Percentiles rank a stretch among this genome's conserved stretches.
phyloP scores from a whole-genome alignment of 2,888 invertebrate genomes.

The Melinopterus prodromus region DNA sequence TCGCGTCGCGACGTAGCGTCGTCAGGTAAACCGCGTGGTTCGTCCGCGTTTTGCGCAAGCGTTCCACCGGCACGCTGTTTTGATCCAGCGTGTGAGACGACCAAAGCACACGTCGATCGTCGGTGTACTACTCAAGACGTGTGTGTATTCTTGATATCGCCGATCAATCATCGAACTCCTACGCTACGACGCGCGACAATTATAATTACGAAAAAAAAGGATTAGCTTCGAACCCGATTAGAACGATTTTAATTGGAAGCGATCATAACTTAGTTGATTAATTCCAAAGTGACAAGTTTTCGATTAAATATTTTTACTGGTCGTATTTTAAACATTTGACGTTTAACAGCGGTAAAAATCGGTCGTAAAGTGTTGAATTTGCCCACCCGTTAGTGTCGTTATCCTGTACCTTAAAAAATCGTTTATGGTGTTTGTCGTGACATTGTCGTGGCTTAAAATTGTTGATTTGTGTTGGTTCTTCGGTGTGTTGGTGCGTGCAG shows the following conservation, averaged over 20 bases:
- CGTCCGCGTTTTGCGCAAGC: constrained; percentile 49
- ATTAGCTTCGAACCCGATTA: background rate
- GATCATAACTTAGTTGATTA: background rate
- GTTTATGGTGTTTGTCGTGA: background rate
- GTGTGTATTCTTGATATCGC: constrained; percentile 44
- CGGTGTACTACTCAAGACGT: constrained; percentile 50
- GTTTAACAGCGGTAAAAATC: background rate
- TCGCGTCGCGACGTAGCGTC: background rate
- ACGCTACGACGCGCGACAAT: background rate
- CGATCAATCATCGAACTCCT: constrained; percentile 42
- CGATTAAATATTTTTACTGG: background rate
- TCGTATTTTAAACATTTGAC: background rate
- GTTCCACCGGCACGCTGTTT: constrained; percentile 52
- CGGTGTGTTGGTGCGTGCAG: constrained; percentile 4
- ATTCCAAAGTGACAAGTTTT: background rate
- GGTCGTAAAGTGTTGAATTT: background rate
- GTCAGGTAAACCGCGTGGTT: constrained; percentile 42
- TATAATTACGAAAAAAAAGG: background rate
- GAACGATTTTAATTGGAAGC: background rate
- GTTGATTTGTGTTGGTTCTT: background rate
- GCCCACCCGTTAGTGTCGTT: background rate
- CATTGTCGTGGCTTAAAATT: background rate
- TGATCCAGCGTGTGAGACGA: constrained; percentile 50
- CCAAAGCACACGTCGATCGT: constrained; percentile 52
- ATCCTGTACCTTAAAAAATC: background rate